Conservation (phyloP, 2,797 vertebrate species). For the Cichlasoma orientale region DNA sequence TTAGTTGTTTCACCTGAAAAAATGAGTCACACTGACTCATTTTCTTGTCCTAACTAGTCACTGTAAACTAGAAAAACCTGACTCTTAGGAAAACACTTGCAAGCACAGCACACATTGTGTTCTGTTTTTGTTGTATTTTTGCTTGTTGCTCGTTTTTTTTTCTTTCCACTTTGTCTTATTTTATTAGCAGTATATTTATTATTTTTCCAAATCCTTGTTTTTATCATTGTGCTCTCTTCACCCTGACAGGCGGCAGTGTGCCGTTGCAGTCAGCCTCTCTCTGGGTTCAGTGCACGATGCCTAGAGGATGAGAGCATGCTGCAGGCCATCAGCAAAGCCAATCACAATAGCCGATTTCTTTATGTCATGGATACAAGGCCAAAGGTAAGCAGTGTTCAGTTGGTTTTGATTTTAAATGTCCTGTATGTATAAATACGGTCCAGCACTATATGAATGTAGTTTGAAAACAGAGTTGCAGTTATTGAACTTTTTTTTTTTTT, state of each 20-base stretch:
- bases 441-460: neutral
- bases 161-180: no score
- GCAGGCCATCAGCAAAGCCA: constrained; percentile 95
- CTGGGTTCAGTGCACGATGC: constrained; percentile 96
- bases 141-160: no score
- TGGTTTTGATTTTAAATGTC: neutral
- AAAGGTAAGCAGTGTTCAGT: constrained; percentile 79
- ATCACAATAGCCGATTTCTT: constrained; percentile 90
- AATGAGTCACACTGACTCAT: no score
- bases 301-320: constrained; percentile 96
- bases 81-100: neutral
- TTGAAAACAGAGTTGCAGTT: neutral
- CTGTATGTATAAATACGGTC: neutral
- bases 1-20: no score
- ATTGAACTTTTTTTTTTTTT: neutral
- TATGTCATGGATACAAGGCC: constrained; percentile 98
- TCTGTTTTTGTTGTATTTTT: no score
- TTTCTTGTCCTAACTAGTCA: no score
- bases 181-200: no score
- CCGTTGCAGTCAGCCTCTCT: constrained; percentile 96
- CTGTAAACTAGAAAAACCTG: neutral
- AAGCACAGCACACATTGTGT: no score
- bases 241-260: constrained; percentile 91
- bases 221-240: neutral
- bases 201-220: neutral